Percentiles rank a stretch among this genome's conserved stretches.
Evolutionary conservation across 2,113 vertebrate genomes (phyloP).

Genomic region (Cheirogaleus medius): DNA sequence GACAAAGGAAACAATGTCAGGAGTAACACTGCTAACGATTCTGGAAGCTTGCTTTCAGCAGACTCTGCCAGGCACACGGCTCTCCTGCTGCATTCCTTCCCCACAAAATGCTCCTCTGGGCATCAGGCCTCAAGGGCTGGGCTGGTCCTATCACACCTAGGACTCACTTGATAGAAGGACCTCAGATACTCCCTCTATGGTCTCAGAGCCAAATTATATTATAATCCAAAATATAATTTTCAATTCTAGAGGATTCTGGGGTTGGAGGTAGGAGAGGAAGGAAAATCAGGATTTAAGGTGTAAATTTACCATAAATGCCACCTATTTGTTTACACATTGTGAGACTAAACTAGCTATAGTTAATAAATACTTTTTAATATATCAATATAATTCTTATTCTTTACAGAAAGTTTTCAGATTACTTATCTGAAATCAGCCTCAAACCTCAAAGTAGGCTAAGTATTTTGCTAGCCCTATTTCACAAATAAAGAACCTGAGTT

Average conservation of each 20-base stretch:
- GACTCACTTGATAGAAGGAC: not conserved
- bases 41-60: not conserved
- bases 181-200: not conserved
- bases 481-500: not conserved
- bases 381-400: not conserved
- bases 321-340: not conserved
- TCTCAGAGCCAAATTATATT: not conserved
- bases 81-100: not conserved
- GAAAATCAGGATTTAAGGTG: not conserved
- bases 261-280: not conserved
- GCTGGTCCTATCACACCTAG: not conserved
- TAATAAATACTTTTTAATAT: not conserved
- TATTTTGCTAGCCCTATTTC: not conserved
- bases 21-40: not conserved
- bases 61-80: not conserved
- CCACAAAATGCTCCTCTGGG: not conserved
- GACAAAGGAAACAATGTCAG: not conserved
- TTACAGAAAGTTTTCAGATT: constrained; percentile 35
- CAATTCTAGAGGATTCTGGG: not conserved
- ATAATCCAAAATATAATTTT: constrained; percentile 32
- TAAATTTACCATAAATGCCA: not conserved
- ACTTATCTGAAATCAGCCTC: not conserved
- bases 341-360: not conserved
- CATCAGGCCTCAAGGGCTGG: not conserved
- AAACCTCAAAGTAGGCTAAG: not conserved